Evolutionary conservation across 2,888 invertebrate genomes (phyloP), one percentile per base, ranked within the genome.

Genomic region (Graphium colonna): DNA sequence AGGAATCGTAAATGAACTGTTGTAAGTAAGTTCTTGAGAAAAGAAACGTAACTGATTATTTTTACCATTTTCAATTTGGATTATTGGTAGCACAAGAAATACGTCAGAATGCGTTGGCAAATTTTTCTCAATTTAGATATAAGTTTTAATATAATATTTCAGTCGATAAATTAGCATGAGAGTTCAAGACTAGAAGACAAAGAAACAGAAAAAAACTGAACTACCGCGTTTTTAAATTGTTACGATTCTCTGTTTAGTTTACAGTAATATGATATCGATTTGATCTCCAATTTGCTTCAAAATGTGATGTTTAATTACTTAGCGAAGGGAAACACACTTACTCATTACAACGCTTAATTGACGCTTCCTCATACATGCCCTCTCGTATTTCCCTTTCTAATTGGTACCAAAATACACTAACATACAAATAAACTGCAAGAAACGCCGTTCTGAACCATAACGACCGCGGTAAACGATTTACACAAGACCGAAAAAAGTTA

Each of bases 391-490:
- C 77, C 67, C 54, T 59, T 52, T 60, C 61, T 79, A 78, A 83
- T 81, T 78, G 69, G 75, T 63, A 61, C 73, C 63, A 64, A 77
- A 79, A 77, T 77, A 68, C 64, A 61, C 61, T 62, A 52, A 65
- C 64, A 62, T 51, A 52, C 55, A 59, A 60, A 58, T 69, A 71
- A 72, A 71, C 64, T 62, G 58, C 59, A 64, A 68, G 54, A 59
- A 68, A 75, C 73, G 73, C 69, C 68, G 70, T 65, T 62, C 58
- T 60, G 60, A 64, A 66, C 64, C 65, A 63, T 72, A 73, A 75
- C 71, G 70, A 71, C 62, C 71, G 62, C 57, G 50, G 64, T 73
- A 77, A 81, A 75, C 73, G 69, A 66, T 73, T 72, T 68, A 68
- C 62, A 60, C 54, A 60, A 63, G 60, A 69, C 65, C 63, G 66